Percentiles rank a stretch among this genome's conserved stretches.
These are phyloP conservation scores for Rhagoletis pomonella DNA, from an alignment of 1,140 invertebrate genomes.

Conservation along the genomic window DNA sequence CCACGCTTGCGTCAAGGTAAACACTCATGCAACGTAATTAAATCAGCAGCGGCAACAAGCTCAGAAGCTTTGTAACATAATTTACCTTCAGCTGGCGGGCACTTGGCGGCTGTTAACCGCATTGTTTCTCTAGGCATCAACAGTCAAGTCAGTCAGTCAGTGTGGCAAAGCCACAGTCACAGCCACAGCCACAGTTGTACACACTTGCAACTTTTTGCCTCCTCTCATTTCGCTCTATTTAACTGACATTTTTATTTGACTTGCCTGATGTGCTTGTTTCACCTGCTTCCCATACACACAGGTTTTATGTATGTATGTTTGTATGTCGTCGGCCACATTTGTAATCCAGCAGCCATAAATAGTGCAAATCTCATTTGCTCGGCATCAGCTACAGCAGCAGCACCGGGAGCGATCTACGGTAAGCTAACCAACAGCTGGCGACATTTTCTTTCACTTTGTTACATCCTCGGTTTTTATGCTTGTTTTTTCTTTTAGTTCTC, in stretches of 20 bases:
- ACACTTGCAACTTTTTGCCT: too few relatives aligned
- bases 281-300: conserved; percentile 32
- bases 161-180: too few relatives aligned
- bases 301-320: background rate
- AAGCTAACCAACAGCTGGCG: conserved; percentile 24
- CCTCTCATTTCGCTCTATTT: conserved; percentile 28
- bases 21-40: conserved; percentile 44
- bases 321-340: background rate
- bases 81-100: conserved; percentile 20
- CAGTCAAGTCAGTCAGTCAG: background rate
- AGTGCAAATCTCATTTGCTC: conserved; percentile 43
- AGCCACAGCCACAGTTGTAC: too few relatives aligned
- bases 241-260: conserved; percentile 52
- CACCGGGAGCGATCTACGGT: background rate
- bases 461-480: background rate
- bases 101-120: conserved; percentile 22
- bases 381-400: too few relatives aligned
- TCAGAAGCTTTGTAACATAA: conserved; percentile 48
- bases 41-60: conserved; percentile 43
- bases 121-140: background rate
- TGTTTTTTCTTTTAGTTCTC: background rate
- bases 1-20: too few relatives aligned
- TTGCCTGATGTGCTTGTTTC: background rate
- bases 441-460: conserved; percentile 47
- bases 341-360: conserved; percentile 39